A percentile compares a stretch with the other conserved stretches of the same genome.
phyloP scores from a whole-genome alignment of 2,113 vertebrate genomes.

The Bos javanicus region DNA sequence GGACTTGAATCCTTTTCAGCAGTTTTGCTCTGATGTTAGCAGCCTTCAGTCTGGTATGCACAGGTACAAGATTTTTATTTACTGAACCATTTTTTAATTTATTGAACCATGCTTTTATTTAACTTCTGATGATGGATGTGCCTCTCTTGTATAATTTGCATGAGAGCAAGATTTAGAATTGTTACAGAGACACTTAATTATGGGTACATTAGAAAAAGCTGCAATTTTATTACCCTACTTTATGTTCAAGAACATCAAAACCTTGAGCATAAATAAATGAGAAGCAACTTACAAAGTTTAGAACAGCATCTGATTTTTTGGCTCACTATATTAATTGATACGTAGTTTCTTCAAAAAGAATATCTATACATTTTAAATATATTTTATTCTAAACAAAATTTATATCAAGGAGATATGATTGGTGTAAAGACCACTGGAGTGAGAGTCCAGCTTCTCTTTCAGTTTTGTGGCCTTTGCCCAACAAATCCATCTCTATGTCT shows the following conservation, averaged over 20 bases:
- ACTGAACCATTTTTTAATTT: background rate
- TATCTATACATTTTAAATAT: background rate
- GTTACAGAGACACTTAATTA: background rate
- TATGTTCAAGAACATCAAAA: background rate
- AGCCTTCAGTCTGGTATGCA: background rate
- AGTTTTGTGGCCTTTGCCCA: background rate
- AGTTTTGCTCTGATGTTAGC: background rate
- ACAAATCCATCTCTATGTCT: background rate
- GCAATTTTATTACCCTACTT: background rate
- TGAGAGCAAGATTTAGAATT: background rate
- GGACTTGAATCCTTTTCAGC: constrained; percentile 1
- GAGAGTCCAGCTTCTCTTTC: background rate
- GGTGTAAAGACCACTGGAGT: background rate
- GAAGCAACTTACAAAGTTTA: background rate
- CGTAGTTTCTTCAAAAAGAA: background rate
- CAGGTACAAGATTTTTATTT: background rate
- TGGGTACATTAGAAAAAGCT: background rate
- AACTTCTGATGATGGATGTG: background rate
- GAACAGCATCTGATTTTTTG: background rate
- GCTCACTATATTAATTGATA: background rate
- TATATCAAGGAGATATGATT: background rate
- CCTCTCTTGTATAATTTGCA: background rate
- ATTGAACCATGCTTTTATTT: background rate
- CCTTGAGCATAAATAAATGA: background rate
- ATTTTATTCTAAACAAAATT: background rate